Evolutionary conservation across 2,113 vertebrate genomes (phyloP).

Genomic region (Ophthalmolycus amberensis): DNA sequence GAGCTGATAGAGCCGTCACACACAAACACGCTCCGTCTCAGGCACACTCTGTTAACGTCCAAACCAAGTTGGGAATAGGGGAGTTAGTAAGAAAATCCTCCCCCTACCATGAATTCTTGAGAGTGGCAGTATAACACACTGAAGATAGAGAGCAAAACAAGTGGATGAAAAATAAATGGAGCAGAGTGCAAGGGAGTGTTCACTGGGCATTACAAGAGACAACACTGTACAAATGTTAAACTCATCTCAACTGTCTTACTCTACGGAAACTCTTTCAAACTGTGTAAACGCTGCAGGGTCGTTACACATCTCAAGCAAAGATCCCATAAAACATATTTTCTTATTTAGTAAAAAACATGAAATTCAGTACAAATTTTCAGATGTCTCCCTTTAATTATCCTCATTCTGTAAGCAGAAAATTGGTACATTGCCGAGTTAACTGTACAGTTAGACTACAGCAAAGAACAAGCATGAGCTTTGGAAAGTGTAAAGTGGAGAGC

Average conservation of each 20-base stretch:
- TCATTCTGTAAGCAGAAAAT: background rate
- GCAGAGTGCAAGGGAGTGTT: background rate
- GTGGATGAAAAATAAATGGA: background rate
- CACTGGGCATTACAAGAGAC: background rate
- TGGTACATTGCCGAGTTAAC: background rate
- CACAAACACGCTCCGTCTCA: background rate
- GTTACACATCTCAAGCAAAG: background rate
- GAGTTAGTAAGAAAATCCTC: background rate
- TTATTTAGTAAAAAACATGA: background rate
- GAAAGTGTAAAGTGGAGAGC: background rate
- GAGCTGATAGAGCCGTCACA: constrained; percentile 3
- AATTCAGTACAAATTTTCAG: background rate
- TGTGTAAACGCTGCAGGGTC: background rate
- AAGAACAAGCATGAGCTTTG: background rate
- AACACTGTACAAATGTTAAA: background rate
- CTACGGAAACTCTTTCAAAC: background rate
- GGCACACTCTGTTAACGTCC: background rate
- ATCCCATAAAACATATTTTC: background rate
- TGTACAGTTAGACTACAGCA: background rate
- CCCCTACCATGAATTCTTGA: background rate
- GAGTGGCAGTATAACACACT: background rate
- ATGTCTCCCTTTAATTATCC: background rate
- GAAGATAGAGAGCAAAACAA: background rate
- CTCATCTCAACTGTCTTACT: background rate
- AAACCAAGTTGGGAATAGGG: background rate